Evolutionary conservation across 2,797 vertebrate species (phyloP).

Genomic region (Sarcoramphus papa): DNA sequence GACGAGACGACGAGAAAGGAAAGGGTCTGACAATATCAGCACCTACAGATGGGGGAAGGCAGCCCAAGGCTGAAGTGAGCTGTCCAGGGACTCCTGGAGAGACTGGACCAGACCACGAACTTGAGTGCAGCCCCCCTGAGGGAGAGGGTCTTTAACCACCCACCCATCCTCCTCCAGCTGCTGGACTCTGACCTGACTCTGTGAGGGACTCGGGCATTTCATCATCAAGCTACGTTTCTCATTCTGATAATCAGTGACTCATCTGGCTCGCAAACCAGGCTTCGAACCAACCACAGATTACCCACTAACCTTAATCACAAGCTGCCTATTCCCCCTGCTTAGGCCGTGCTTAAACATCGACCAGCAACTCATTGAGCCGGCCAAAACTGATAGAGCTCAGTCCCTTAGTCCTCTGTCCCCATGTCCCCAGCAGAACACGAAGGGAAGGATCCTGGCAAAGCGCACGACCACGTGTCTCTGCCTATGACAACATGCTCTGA

Average conservation of each 20-base stretch:
- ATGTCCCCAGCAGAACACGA: accelerated
- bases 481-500: accelerated
- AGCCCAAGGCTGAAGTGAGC: background rate
- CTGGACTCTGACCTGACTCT: background rate
- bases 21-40: background rate
- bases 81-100: background rate
- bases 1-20: background rate
- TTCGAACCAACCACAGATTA: background rate
- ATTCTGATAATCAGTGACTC: background rate
- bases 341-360: accelerated
- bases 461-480: accelerated
- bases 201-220: background rate
- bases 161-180: background rate
- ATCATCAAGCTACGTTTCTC: background rate
- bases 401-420: accelerated
- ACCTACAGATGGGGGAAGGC: accelerated
- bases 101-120: background rate
- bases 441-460: background rate
- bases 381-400: accelerated
- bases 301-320: background rate
- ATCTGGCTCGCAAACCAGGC: background rate
- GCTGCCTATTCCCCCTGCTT: background rate
- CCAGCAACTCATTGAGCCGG: accelerated
- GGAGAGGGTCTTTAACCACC: background rate
- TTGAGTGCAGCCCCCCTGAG: accelerated